Evolutionary conservation across 1,140 invertebrate genomes (phyloP), one percentile per base, ranked within the genome.

Genomic region (Augochlora pura): DNA sequence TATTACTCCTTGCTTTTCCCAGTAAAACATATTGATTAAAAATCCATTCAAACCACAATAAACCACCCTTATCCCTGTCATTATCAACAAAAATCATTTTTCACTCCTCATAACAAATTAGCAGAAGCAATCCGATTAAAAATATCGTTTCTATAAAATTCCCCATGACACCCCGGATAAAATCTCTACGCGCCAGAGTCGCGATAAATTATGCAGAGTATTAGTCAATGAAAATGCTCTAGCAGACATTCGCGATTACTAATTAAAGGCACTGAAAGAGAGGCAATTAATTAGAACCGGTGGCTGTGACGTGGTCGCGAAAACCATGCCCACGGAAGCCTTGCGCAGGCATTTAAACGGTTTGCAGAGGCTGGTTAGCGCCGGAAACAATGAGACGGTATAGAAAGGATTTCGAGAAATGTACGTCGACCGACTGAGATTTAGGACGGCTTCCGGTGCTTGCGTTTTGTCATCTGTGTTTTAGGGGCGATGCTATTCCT

Each of bases 301-400:
- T 42, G 66, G 57, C 38, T 60, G 74, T 46, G n/a, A 12, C 64
- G 18, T 32, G 39, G n/a, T 38, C 67, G n/a, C 21, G 74, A 63
- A 71, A 81, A 66, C 76, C 69, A 77, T 60, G 46, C 59, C 25
- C 74, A n/a, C n/a, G 79, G 74, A 81, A 77, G 18, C 79, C 64
- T 66, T 77, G 59, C 64, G 59, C 74, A 68, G 46, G 79, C 62
- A 77, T 81, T n/a, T 81, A 81, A 81, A 77, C 69, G 77, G 79
- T 32, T 59, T 66, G 74, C 74, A 65, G 79, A 77, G n/a, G n/a
- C 74, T 77, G 69, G 79, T 81, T 81, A 65, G 74, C 74, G 73
- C 38, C 66, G 60, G 77, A 81, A 81, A 81, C 79, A 81, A 81
- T 81, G 79, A 81, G 79, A 77, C 59, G 77, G 74, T 71, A 81